A percentile compares a stretch with the other conserved stretches of the same genome.
Evolutionary conservation across 2,888 invertebrate species (phyloP).

Genomic region (Diaphora mendica): DNA sequence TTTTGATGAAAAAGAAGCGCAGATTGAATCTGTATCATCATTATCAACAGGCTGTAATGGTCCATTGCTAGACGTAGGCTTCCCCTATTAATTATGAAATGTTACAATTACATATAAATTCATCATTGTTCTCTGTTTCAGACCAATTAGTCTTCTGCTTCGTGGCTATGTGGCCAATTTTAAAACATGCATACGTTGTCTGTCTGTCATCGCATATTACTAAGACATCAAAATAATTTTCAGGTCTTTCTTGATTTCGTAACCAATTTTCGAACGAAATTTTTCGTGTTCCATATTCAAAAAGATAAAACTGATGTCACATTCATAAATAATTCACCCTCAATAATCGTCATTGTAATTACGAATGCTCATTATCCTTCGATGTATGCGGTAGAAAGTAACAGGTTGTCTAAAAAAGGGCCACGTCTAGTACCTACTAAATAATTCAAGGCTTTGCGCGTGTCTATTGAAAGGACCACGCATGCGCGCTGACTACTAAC

Average conservation of each 20-base stretch:
- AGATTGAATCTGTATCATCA: too few species aligned
- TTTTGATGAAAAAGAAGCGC: too few species aligned
- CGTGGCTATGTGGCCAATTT: too few species aligned
- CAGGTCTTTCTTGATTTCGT: background rate
- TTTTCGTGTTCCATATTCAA: background rate
- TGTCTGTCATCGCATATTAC: too few species aligned
- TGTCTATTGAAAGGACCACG: conserved; percentile 34
- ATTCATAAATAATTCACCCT: background rate
- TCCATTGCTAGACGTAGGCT: too few species aligned
- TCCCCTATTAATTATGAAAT: too few species aligned
- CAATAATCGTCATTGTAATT: conserved; percentile 8
- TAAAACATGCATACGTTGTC: too few species aligned
- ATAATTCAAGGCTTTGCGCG: conserved; percentile 43
- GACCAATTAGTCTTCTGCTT: too few species aligned
- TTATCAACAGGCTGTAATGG: too few species aligned
- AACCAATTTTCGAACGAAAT: background rate
- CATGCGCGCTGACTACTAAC: conserved; percentile 43
- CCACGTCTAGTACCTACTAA: conserved; percentile 31
- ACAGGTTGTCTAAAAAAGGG: conserved; percentile 32
- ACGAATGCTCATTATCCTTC: conserved; percentile 8
- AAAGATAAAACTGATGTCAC: background rate
- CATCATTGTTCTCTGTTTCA: too few species aligned
- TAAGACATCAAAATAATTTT: too few species aligned
- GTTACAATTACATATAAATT: too few species aligned
- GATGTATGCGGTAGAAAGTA: conserved; percentile 37